Evolutionary conservation across 2,888 invertebrate species (phyloP), one percentile per base, ranked within the genome.

Genomic region (Acheta domesticus): DNA sequence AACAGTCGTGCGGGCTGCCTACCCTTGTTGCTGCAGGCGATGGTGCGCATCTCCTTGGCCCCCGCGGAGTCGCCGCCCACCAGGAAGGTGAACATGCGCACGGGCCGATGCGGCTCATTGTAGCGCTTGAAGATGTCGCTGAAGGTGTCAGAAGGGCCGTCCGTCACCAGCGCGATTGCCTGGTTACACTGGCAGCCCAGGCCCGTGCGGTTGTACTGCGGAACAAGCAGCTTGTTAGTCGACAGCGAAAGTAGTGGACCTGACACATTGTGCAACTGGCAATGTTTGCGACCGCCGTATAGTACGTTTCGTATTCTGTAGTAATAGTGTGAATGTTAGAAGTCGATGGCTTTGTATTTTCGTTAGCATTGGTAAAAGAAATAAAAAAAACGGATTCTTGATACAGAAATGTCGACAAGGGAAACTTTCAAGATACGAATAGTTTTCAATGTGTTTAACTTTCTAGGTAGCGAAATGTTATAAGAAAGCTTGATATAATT

Each of bases 11-110:
- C 36, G 36, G 36, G 36, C 36, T 62, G 16, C 80, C 83, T 87
- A 94, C 99, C 99, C 91, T 98, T 97, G 87, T 99, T 99, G 78
- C 92, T 92, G 88, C 99, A 99, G 12, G 99, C 99, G 93, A 99
- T 98, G 89, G 94, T 95, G 85, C 94, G 92, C 86, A 98, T 93
- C 85, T 95, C 95, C 81, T 92, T 91, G 48, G 93, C 92, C 83
- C 96, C 93, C 77, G 95, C 91, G 3, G 96, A 94, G 86, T 99
- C 98, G 80, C 95, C 94, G 0, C 98, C 99, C 76, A 99, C 94
- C 48, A 99, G 89, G 87, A 97, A 99, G 0, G 98, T 97, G 87
- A 99, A 99, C 81, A 99, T 93, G 83, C 99, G 91, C 50, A 98
- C 96, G 81, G 97, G 94, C 91, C 94, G 93, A 84, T 97, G 95